Conservation (phyloP, 2,888 invertebrate genomes). For the Mantis religiosa region DNA sequence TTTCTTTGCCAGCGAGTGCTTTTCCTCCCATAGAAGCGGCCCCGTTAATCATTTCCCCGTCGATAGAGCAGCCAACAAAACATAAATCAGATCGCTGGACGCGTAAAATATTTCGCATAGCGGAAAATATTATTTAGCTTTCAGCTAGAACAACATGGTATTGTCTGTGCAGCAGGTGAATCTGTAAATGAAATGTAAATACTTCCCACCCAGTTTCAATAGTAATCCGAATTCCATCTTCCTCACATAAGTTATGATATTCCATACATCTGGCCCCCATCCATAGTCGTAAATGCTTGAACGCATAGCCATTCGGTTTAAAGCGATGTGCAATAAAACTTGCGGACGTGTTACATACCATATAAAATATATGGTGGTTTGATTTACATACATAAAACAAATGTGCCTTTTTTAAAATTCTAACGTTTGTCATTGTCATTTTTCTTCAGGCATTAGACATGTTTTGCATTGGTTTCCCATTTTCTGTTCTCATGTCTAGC, state of each 20-base stretch:
- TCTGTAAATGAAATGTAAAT: not conserved
- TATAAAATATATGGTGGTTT: too few relatives aligned
- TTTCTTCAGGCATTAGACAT: too few relatives aligned
- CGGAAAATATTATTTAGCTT: not conserved
- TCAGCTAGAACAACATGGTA: not conserved
- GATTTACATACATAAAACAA: too few relatives aligned
- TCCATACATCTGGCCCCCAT: not conserved
- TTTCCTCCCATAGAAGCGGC: not conserved
- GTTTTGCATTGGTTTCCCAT: too few relatives aligned
- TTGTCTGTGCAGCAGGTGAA: not conserved
- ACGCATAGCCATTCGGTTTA: not conserved
- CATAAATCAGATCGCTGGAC: not conserved
- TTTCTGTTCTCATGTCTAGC: too few relatives aligned
- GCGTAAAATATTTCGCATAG: not conserved
- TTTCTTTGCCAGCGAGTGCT: not conserved
- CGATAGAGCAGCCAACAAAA: not conserved
- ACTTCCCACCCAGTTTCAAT: not conserved
- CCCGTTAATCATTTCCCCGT: not conserved
- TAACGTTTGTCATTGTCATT: too few relatives aligned
- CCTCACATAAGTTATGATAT: not conserved
- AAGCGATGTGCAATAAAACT: not conserved
- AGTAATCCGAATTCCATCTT: not conserved
- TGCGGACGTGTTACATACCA: too few relatives aligned
- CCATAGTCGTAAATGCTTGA: not conserved
- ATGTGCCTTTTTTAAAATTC: too few relatives aligned